A percentile compares a stretch with the other conserved stretches of the same genome.
Conservation (phyloP, 2,888 invertebrate genomes). For the Pyralis farinalis region DNA sequence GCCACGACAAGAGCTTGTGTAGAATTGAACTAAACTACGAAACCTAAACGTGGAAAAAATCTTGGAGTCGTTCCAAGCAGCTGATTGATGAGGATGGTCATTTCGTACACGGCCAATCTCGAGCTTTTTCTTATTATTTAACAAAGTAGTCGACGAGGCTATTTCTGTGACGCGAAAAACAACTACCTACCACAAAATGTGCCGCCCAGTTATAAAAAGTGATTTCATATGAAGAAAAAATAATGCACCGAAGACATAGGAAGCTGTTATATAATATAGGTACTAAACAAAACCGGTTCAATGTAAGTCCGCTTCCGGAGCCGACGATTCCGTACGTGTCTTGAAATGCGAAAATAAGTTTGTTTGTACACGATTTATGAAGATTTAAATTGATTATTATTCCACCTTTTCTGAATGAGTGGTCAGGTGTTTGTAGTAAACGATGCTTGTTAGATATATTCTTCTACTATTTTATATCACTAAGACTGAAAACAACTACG, state of each 20-base stretch:
- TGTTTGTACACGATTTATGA: too few relatives aligned
- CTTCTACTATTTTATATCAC: too few relatives aligned
- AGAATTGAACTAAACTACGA: slow-evolving; percentile 72
- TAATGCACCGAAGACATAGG: neutral
- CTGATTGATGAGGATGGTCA: slow-evolving; percentile 82
- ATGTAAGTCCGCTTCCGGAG: too few relatives aligned
- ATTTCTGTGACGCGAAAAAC: slow-evolving; percentile 77
- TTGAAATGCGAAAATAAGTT: too few relatives aligned
- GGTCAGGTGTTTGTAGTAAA: too few relatives aligned
- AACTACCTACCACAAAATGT: slow-evolving; percentile 64
- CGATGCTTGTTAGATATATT: too few relatives aligned
- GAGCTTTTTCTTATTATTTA: slow-evolving; percentile 80
- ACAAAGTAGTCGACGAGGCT: slow-evolving; percentile 75
- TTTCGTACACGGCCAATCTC: slow-evolving; percentile 80
- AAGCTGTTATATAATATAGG: too few relatives aligned
- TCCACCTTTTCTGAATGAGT: too few relatives aligned
- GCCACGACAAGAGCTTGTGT: slow-evolving; percentile 55
- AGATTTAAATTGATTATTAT: too few relatives aligned
- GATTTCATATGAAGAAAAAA: slow-evolving; percentile 22
- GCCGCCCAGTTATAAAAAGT: slow-evolving; percentile 46
- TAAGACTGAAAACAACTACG: too few relatives aligned
- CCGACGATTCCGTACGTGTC: too few relatives aligned
- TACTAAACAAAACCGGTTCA: too few relatives aligned
- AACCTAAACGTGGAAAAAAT: slow-evolving; percentile 80
- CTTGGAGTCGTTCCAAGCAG: slow-evolving; percentile 76